Base-by-base conservation (phyloP, 2,797 vertebrate genomes). In the Aplochiton taeniatus region DNA sequence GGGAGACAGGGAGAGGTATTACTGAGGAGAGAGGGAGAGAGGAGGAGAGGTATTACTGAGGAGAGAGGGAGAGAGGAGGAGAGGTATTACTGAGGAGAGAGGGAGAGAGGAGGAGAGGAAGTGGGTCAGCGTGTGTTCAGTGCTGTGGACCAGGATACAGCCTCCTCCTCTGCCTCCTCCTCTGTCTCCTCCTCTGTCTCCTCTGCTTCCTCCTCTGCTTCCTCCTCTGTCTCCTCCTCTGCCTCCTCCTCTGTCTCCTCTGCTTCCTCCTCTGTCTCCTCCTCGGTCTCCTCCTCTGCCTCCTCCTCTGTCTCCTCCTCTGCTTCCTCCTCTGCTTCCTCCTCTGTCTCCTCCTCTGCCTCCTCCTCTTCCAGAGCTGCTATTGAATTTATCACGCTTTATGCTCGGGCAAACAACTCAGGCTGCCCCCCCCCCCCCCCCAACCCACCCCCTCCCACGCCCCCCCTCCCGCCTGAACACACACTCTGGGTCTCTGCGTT, bases 381-480 rank as follows among this genome's bases (percentile, higher is more conserved):
- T 94, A 95, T 94, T 94, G 93, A 93, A 96, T 96, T 96, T 96
- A 93, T 92, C 93, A 95, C 90, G 93, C 94, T 96, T 96, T 93
- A 95, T 66, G 94, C 93, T 94, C 83, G 85, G 77, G 82, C 82
- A 86, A 89, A 88, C 90, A 54, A 85, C 79, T 78, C 82, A 86
- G 84, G 84, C 88, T 82, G 84, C 88, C 90, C 87, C 86, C 50
- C 53, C 46, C 72, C 75, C 66, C 63, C 43, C 53, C 16, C 47
- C 11, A n/a, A n/a, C 11, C 45, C n/a, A 49, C 50, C 18, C 53
- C 48, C 46, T 48, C 31, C 49, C 8, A 46, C 42, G 14, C 57
- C 58, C 56, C 49, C 56, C 45, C 52, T 16, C 53, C 58, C 58
- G 46, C 59, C 55, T 63, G 62, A 45, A 47, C 20, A 18, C 44